phyloP scores from a whole-genome alignment of 2,797 vertebrate species.

The Lutjanus campechanus region DNA sequence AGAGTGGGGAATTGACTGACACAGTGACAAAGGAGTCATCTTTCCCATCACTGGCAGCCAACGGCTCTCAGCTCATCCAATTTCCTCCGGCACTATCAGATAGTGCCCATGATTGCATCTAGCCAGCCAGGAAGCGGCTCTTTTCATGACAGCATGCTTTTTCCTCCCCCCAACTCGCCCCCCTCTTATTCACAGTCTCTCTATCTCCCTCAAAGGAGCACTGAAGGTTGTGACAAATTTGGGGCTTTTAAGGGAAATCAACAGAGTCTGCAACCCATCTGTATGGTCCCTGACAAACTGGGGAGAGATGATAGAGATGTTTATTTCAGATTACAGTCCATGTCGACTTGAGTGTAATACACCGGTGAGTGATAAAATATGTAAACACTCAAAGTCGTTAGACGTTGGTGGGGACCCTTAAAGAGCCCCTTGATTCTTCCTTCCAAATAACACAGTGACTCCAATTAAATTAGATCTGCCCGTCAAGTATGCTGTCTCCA shows the following conservation, averaged over 20 bases:
- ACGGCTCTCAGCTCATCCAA: conserved; percentile 85
- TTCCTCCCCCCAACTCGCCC: conserved; percentile 14
- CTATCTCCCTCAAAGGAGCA: conserved; percentile 73
- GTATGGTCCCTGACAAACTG: conserved; percentile 63
- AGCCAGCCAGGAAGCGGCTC: conserved; percentile 80
- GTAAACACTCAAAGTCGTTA: conserved; percentile 66
- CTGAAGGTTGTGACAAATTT: conserved; percentile 81
- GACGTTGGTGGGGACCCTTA: conserved; percentile 31
- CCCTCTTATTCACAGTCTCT: conserved; percentile 68
- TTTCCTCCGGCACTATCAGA: conserved; percentile 86
- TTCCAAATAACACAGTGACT: conserved; percentile 46
- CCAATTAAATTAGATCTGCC: conserved; percentile 55
- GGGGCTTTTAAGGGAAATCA: conserved; percentile 77
- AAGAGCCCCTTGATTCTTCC: conserved; percentile 54
- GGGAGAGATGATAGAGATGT: conserved; percentile 69
- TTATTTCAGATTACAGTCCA: conserved; percentile 66
- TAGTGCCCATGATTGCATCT: conserved; percentile 86
- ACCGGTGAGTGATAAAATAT: conserved; percentile 65
- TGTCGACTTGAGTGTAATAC: conserved; percentile 53
- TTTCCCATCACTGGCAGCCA: conserved; percentile 86
- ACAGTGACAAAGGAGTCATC: conserved; percentile 89
- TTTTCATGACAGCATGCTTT: conserved; percentile 79
- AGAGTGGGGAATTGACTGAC: conserved; percentile 86
- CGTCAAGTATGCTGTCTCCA: conserved; percentile 24
- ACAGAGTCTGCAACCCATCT: conserved; percentile 64